Evolutionary conservation across 2,113 vertebrate species (phyloP).

Genomic region (Saimiri boliviensis): DNA sequence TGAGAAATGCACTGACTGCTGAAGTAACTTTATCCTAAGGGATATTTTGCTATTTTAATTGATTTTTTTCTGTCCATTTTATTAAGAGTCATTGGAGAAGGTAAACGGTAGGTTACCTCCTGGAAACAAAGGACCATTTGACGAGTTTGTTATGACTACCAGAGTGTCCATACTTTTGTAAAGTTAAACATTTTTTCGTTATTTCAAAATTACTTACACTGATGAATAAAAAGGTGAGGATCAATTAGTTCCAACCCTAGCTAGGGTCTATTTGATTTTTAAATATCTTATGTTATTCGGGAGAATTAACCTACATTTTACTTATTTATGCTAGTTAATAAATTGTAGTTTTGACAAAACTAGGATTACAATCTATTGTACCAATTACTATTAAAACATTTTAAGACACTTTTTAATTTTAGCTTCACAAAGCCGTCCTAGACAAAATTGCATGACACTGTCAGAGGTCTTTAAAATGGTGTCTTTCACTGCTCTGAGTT

Average conservation of each 20-base stretch:
- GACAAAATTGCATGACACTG: not conserved
- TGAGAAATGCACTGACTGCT: conserved; percentile 76
- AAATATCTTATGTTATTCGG: conserved; percentile 59
- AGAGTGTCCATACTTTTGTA: conserved; percentile 74
- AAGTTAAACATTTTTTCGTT: conserved; percentile 76
- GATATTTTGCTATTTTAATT: conserved; percentile 84
- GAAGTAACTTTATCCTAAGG: conserved; percentile 83
- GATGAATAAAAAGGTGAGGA: conserved; percentile 72
- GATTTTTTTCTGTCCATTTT: conserved; percentile 83
- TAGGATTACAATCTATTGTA: conserved; percentile 46
- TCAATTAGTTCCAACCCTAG: conserved; percentile 64
- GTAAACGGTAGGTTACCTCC: conserved; percentile 82
- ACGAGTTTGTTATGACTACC: conserved; percentile 81
- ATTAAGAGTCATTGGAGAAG: conserved; percentile 84
- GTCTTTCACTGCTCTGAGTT: not conserved
- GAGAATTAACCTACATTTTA: conserved; percentile 54
- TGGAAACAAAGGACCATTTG: conserved; percentile 81
- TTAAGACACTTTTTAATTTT: conserved; percentile 36
- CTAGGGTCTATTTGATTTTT: conserved; percentile 65
- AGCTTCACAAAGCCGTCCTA: not conserved
- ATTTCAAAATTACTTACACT: conserved; percentile 72
- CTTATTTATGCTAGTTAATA: conserved; percentile 45
- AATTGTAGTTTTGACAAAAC: conserved; percentile 53
- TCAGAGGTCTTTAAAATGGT: not conserved
- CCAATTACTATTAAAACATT: conserved; percentile 15